phyloP scores from a whole-genome alignment of 2,113 vertebrate species.

The Corydoras maculifer region DNA sequence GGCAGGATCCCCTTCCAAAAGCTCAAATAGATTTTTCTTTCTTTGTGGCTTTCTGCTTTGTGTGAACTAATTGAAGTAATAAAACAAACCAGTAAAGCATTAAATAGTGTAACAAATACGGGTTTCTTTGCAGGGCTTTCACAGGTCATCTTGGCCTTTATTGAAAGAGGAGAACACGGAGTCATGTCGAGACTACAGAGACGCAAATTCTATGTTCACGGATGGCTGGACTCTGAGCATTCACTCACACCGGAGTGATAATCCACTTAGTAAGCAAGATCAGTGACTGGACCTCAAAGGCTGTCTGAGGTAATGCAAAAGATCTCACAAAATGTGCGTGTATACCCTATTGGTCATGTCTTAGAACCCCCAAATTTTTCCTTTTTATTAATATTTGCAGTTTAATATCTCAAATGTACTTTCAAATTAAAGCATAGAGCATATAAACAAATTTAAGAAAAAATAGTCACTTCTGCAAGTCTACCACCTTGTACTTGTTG shows the following conservation, averaged over 20 bases:
- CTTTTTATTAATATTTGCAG: too few relatives aligned
- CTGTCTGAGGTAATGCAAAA: conserved; percentile 11
- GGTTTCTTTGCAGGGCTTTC: conserved; percentile 32
- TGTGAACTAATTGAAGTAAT: conserved; percentile 39
- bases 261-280: conserved; percentile 34
- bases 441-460: too few relatives aligned
- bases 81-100: conserved; percentile 41
- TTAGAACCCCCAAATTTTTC: too few relatives aligned
- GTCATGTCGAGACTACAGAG: conserved; percentile 29
- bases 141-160: conserved; percentile 31
- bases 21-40: background rate
- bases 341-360: background rate
- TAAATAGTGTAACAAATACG: conserved; percentile 26
- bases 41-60: conserved; percentile 27
- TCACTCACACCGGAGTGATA: conserved; percentile 31
- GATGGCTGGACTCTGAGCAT: conserved; percentile 30
- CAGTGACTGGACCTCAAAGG: conserved; percentile 11
- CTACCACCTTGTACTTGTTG: too few relatives aligned
- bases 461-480: too few relatives aligned
- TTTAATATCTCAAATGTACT: too few relatives aligned
- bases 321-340: conserved; percentile 1
- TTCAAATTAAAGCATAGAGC: too few relatives aligned
- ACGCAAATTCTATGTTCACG: conserved; percentile 33
- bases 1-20: too few relatives aligned
- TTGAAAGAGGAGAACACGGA: conserved; percentile 1